A percentile compares a stretch with the other conserved stretches of the same genome.
These are phyloP conservation scores for Cheilosia urbana DNA, from an alignment of 2,888 invertebrate species.

Conservation along the genomic window DNA sequence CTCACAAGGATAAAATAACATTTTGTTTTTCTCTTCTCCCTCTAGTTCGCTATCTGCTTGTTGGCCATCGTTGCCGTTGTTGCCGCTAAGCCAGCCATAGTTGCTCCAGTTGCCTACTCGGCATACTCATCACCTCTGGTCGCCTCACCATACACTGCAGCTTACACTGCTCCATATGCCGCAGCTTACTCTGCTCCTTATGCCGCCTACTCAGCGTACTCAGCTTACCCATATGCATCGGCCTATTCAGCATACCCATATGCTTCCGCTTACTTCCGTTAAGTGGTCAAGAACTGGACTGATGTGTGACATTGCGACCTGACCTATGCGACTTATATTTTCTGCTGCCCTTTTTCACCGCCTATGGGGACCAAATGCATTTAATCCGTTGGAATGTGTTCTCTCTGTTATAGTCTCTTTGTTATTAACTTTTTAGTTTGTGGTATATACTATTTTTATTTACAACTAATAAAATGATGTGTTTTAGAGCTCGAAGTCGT, in stretches of 20 bases:
- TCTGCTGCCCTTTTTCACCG: conserved; percentile 33
- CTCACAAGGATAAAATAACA: background rate
- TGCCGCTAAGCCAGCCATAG: conserved; percentile 82
- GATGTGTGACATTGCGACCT: conserved; percentile 46
- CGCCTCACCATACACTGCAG: conserved; percentile 78
- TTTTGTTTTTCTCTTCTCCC: conserved; percentile 1
- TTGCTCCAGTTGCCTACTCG: conserved; percentile 81
- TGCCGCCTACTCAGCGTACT: conserved; percentile 79
- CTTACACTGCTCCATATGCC: conserved; percentile 77
- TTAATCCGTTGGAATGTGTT: conserved; percentile 37
- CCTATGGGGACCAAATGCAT: background rate
- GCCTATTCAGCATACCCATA: conserved; percentile 81
- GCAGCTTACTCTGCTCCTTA: conserved; percentile 77
- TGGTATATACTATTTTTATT: conserved; percentile 30
- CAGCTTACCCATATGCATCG: conserved; percentile 79
- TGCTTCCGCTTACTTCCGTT: conserved; percentile 81
- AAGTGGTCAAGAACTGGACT: conserved; percentile 65
- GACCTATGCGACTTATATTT: conserved; percentile 43
- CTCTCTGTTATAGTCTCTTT: background rate
- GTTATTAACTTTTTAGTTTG: conserved; percentile 37
- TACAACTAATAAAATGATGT: conserved; percentile 65
- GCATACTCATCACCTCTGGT: conserved; percentile 76
- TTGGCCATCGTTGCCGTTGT: conserved; percentile 82
- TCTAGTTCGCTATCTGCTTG: conserved; percentile 82
- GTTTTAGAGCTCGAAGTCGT: conserved; percentile 31